phyloP scores from a whole-genome alignment of 2,113 vertebrate genomes.

The Cariama cristata region DNA sequence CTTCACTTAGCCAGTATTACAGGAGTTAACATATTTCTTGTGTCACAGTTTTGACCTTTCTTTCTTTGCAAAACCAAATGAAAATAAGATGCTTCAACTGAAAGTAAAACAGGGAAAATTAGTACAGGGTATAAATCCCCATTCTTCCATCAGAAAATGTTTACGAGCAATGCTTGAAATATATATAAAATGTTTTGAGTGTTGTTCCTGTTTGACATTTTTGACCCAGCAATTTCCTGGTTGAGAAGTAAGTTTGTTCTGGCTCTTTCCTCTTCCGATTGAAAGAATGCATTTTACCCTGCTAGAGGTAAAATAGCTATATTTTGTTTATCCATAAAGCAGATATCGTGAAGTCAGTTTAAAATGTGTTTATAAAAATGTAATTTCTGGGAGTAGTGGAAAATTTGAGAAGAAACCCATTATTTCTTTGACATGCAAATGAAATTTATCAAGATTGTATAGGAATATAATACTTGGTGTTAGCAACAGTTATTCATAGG shows the following conservation, averaged over 20 bases:
- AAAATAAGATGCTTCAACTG: not conserved
- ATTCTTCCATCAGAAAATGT: not conserved
- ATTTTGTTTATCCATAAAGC: not conserved
- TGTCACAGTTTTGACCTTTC: not conserved
- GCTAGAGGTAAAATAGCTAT: not conserved
- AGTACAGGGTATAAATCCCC: not conserved
- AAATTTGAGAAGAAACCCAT: not conserved
- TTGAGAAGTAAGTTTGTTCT: not conserved
- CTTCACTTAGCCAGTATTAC: not conserved
- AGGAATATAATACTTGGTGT: not conserved
- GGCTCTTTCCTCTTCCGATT: not conserved
- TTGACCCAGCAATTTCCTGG: not conserved
- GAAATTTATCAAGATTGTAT: not conserved
- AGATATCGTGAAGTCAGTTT: not conserved
- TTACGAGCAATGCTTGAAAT: not conserved
- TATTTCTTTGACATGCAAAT: not conserved
- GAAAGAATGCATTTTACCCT: not conserved
- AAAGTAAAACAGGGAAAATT: not conserved
- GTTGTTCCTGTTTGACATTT: not conserved
- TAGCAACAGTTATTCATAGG: not conserved
- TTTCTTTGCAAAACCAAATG: not conserved
- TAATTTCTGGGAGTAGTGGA: not conserved
- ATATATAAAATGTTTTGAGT: not conserved
- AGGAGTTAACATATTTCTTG: not conserved
- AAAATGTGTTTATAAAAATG: not conserved